Evolutionary conservation across 1,140 invertebrate genomes (phyloP), one percentile per base, ranked within the genome.

Genomic region (Macrocentrus cingulum): DNA sequence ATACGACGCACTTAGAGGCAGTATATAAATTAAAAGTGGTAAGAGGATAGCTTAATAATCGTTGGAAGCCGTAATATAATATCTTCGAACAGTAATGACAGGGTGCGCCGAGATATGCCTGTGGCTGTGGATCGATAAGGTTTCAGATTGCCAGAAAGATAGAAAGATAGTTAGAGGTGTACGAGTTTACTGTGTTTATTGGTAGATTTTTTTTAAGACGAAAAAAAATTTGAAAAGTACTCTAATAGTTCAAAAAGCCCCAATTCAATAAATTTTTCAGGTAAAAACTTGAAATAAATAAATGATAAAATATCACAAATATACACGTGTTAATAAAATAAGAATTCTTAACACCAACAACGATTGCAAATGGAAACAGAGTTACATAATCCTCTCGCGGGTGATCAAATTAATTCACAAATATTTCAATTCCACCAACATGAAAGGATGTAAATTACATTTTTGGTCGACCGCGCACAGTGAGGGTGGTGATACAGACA

Each of bases 391-490:
- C 50, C 36, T 22, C 25, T n/a, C n/a, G 25, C 37, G n/a, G 34
- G 20, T 41, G 50, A 52, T 52, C 25, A 46, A 56, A 71, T 73
- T 72, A 72, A 71, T 73, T 71, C 67, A 62, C 67, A 71, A 74
- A 74, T 75, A 79, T 80, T 79, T 79, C 78, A 79, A 79, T 80
- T 77, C 77, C 72, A 64, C 66, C 62, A 52, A 72, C 69, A 79
- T 76, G 79, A 79, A 79, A 68, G 75, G 78, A 77, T 78, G 77
- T 76, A 80, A 78, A 80, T 79, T 76, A 78, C 76, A 77, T 80
- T 80, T 80, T 79, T 77, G 75, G 71, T 77, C 69, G 69, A 79
- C 71, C 70, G 75, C 72, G 66, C 56, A 37, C 37, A 46, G 49
- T 56, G 55, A 61, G 66, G 64, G 62, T 56, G 56, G 50, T 48